These are phyloP conservation scores for Steatocranus sp. DNA, from an alignment of 2,797 vertebrate species.

Conservation along the genomic window DNA sequence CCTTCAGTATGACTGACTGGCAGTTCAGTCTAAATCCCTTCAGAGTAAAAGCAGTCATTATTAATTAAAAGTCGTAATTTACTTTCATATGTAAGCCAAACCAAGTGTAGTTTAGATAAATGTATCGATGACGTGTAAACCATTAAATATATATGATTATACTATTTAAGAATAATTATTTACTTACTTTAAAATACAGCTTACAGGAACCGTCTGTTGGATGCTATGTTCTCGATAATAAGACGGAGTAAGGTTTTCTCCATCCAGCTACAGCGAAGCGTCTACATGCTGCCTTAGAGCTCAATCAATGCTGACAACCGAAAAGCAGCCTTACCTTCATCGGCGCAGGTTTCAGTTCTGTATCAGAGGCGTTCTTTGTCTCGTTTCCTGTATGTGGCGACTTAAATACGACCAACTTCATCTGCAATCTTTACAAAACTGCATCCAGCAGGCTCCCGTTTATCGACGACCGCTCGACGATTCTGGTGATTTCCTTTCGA, in stretches of 20 bases:
- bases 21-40: neutral
- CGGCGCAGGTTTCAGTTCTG: slow-evolving; percentile 39
- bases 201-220: neutral
- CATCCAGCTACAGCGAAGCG: neutral
- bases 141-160: neutral
- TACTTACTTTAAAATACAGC: neutral
- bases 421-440: neutral
- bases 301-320: neutral
- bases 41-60: neutral
- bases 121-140: neutral
- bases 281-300: neutral
- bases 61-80: neutral
- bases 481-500: neutral
- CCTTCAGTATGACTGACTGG: neutral
- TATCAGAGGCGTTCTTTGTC: neutral
- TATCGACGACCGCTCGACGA: neutral
- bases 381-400: slow-evolving; percentile 52
- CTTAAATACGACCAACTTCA: neutral
- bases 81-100: neutral
- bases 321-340: slow-evolving; percentile 36
- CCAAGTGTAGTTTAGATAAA: neutral
- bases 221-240: neutral
- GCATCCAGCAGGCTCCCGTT: neutral
- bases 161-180: neutral
- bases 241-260: neutral